These are phyloP conservation scores for Macropis europaea DNA, from an alignment of 2,888 invertebrate genomes.

Conservation along the genomic window DNA sequence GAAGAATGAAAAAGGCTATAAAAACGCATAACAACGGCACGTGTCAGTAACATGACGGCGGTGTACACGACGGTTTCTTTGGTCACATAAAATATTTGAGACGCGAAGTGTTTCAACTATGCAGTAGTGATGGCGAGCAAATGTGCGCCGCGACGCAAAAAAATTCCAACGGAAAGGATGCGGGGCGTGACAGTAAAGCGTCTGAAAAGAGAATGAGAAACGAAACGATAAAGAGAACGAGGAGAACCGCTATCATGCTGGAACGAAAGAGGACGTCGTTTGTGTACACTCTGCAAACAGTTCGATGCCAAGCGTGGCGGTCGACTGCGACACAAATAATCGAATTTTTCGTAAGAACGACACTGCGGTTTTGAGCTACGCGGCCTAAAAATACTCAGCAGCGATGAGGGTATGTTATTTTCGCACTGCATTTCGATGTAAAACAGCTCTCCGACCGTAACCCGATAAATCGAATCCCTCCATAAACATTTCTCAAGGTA, in stretches of 20 bases:
- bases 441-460: not conserved
- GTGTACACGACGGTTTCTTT: not conserved
- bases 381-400: conserved; percentile 32
- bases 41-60: not conserved
- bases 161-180: not conserved
- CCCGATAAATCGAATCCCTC: no score
- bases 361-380: not conserved
- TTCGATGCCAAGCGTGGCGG: not conserved
- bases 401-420: conserved; percentile 26
- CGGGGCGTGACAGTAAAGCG: not conserved
- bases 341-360: conserved; percentile 26
- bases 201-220: conserved; percentile 19
- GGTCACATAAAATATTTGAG: not conserved
- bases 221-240: conserved; percentile 26
- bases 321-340: conserved; percentile 24
- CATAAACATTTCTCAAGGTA: no score
- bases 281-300: conserved; percentile 6
- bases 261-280: not conserved
- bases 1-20: not conserved
- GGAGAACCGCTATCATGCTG: conserved; percentile 1
- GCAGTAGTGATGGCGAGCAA: not conserved
- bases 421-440: conserved; percentile 1
- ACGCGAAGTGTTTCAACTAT: conserved; percentile 18
- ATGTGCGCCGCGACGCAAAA: conserved; percentile 34
- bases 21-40: not conserved